A percentile compares a stretch with the other conserved stretches of the same genome.
Evolutionary conservation across 2,113 vertebrate genomes (phyloP).

Genomic region (Anhinga rufa): DNA sequence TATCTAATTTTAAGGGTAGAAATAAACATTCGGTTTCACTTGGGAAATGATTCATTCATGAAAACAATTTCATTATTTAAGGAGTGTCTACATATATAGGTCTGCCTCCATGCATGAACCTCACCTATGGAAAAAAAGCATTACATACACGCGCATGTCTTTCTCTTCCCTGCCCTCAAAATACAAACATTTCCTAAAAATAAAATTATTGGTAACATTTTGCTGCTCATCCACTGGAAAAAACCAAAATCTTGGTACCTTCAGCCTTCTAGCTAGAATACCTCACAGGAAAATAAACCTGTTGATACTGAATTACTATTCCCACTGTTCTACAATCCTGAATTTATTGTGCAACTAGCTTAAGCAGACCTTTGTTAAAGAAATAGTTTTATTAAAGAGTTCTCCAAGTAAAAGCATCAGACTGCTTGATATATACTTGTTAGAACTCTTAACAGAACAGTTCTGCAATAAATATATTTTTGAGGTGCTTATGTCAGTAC

Average conservation of each 20-base stretch:
- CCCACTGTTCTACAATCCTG: not conserved
- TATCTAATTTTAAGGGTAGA: not conserved
- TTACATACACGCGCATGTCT: rapidly evolving
- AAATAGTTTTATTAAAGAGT: not conserved
- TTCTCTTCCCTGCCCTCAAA: not conserved
- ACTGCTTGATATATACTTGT: not conserved
- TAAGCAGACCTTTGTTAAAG: not conserved
- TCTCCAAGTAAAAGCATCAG: not conserved
- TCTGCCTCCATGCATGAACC: not conserved
- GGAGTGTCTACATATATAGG: rapidly evolving
- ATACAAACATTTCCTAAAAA: not conserved
- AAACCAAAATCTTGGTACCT: not conserved
- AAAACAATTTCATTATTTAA: not conserved
- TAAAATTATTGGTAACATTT: not conserved
- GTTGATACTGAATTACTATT: not conserved
- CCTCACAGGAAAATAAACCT: not conserved
- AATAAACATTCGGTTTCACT: not conserved
- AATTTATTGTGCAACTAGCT: not conserved
- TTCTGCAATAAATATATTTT: not conserved
- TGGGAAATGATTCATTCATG: not conserved
- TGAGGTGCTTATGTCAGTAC: not conserved
- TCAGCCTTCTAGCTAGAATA: not conserved
- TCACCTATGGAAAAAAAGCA: not conserved
- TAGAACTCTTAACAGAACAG: not conserved
- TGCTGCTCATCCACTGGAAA: not conserved